Evolutionary conservation across 1,140 invertebrate genomes (phyloP).

Genomic region (Lineus longissimus): DNA sequence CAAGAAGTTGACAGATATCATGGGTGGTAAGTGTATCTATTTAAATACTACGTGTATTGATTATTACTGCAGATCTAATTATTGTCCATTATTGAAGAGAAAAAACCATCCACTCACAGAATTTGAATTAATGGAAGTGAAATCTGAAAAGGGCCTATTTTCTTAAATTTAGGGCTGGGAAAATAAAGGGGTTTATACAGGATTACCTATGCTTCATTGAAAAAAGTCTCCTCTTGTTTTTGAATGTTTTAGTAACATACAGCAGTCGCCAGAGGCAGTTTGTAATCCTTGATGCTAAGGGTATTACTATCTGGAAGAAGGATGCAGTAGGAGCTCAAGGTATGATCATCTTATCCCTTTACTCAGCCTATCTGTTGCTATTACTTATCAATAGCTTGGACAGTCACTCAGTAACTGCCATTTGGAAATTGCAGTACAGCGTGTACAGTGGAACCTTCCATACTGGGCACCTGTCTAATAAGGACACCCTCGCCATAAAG

Average conservation of each 20-base stretch:
- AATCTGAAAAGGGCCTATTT: slow-evolving; percentile 14
- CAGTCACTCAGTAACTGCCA: background rate
- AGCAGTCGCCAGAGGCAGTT: slow-evolving; percentile 46
- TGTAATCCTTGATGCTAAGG: slow-evolving; percentile 47
- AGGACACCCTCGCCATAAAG: no score
- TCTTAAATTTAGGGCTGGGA: slow-evolving; percentile 21
- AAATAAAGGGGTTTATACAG: no score
- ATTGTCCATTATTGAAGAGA: no score
- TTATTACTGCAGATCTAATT: background rate
- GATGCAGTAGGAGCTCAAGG: slow-evolving; percentile 33
- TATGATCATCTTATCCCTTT: no score
- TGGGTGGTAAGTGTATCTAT: slow-evolving; percentile 35
- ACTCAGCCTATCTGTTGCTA: background rate
- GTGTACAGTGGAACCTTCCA: no score
- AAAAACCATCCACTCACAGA: no score
- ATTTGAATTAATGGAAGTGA: no score
- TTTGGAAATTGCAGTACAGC: background rate
- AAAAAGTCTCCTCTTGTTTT: background rate
- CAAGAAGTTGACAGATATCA: slow-evolving; percentile 41
- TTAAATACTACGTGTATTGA: background rate
- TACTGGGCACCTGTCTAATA: no score
- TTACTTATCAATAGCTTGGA: background rate
- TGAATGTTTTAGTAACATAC: slow-evolving; percentile 34
- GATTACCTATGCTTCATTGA: no score
- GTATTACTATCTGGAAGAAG: slow-evolving; percentile 45